Percentiles rank a stretch among this genome's conserved stretches.
Evolutionary conservation across 2,797 vertebrate genomes (phyloP).

Genomic region (Acanthiza pusilla): DNA sequence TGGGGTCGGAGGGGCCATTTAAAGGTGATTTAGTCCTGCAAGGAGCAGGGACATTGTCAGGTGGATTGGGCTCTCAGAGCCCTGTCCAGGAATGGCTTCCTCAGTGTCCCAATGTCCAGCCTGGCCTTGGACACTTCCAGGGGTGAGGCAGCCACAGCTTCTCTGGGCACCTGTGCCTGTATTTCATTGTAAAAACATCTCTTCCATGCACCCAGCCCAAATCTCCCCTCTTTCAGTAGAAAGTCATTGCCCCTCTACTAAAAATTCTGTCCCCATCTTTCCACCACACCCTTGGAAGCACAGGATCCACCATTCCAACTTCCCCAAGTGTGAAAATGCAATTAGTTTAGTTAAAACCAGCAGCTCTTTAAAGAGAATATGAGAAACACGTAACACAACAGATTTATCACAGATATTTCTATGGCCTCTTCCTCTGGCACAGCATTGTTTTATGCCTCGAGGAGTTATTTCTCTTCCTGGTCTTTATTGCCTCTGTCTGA

Average conservation of each 20-base stretch:
- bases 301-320: not conserved
- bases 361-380: not conserved
- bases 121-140: not conserved
- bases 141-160: not conserved
- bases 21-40: not conserved
- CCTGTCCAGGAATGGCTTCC: too few species aligned
- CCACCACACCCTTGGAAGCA: not conserved
- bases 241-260: not conserved
- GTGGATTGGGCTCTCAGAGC: not conserved
- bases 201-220: not conserved
- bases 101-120: not conserved
- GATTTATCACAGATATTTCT: not conserved
- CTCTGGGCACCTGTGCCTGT: not conserved
- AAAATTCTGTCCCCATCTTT: not conserved
- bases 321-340: not conserved
- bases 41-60: not conserved
- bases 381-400: not conserved
- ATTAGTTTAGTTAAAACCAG: not conserved
- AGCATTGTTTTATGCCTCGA: not conserved
- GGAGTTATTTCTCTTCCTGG: not conserved
- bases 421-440: not conserved
- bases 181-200: not conserved
- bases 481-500: not conserved
- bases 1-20: not conserved
- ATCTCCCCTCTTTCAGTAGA: not conserved